Conservation (phyloP, 2,888 invertebrate genomes). For the Cheilosia vernalis region DNA sequence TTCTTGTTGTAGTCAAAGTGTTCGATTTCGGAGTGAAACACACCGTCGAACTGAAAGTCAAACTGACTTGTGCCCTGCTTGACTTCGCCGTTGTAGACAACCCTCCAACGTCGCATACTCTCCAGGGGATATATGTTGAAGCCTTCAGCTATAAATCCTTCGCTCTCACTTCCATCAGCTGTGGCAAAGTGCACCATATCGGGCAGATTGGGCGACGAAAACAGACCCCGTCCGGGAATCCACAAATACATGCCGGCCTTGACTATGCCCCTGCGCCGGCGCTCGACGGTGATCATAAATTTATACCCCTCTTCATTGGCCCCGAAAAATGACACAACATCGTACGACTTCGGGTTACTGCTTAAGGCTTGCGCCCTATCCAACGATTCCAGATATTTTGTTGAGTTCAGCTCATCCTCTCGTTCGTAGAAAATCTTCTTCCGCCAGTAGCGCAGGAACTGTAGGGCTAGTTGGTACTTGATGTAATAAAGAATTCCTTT, state of each 20-base stretch:
- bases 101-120: constrained; percentile 90
- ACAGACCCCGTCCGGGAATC: constrained; percentile 88
- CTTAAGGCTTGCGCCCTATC: constrained; percentile 85
- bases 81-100: constrained; percentile 89
- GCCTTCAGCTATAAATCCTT: constrained; percentile 88
- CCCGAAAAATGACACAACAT: constrained; percentile 91
- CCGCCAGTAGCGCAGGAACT: constrained; percentile 81
- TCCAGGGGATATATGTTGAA: constrained; percentile 87
- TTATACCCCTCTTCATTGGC: constrained; percentile 87
- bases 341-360: constrained; percentile 85
- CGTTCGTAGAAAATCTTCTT: constrained; percentile 82
- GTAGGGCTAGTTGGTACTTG: constrained; percentile 84
- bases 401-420: constrained; percentile 77
- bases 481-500: constrained; percentile 85
- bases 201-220: constrained; percentile 88
- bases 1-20: constrained; percentile 91
- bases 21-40: constrained; percentile 86
- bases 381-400: constrained; percentile 81
- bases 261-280: constrained; percentile 87
- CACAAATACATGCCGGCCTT: constrained; percentile 88
- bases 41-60: constrained; percentile 86
- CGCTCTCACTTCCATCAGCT: constrained; percentile 82
- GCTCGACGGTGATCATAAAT: constrained; percentile 87
- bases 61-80: constrained; percentile 82
- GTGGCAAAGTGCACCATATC: constrained; percentile 87